These are phyloP conservation scores for Onthophagus sagittarius DNA, from an alignment of 2,888 invertebrate species.

Conservation along the genomic window DNA sequence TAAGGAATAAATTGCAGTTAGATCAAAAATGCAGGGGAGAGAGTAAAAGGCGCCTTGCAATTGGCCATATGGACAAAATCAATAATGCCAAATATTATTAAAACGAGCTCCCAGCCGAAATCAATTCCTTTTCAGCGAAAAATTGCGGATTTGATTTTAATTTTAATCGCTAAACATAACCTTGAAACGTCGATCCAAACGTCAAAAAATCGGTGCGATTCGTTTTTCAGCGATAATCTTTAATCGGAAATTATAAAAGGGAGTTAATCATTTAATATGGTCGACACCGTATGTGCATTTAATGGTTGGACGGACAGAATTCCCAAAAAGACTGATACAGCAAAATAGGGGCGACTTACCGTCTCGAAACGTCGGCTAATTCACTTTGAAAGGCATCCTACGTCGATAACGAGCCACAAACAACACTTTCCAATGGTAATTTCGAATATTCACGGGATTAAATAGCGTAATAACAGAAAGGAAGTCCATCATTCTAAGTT, in stretches of 20 bases:
- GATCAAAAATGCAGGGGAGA: background rate
- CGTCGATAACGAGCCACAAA: constrained; percentile 38
- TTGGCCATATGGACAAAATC: constrained; percentile 31
- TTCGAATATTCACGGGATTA: constrained; percentile 40
- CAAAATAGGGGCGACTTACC: constrained; percentile 31
- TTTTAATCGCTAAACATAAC: too few species aligned
- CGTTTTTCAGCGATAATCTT: background rate
- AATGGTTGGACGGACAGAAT: constrained; percentile 1
- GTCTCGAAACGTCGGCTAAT: constrained; percentile 28
- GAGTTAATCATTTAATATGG: background rate
- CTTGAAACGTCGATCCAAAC: too few species aligned
- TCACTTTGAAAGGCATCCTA: constrained; percentile 40
- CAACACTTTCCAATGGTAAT: constrained; percentile 37
- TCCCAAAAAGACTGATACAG: constrained; percentile 15
- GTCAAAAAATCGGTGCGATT: too few species aligned
- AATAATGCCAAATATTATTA: constrained; percentile 22
- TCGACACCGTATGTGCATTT: background rate
- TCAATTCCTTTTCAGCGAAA: background rate
- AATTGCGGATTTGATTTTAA: background rate
- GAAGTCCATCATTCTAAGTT: constrained; percentile 80
- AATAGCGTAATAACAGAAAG: constrained; percentile 62
- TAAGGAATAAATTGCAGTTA: background rate
- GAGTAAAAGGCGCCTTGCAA: constrained; percentile 8
- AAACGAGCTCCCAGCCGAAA: constrained; percentile 1
- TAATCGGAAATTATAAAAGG: background rate